Evolutionary conservation across 2,888 invertebrate species (phyloP).

Genomic region (Disparrhopalites patrizii): DNA sequence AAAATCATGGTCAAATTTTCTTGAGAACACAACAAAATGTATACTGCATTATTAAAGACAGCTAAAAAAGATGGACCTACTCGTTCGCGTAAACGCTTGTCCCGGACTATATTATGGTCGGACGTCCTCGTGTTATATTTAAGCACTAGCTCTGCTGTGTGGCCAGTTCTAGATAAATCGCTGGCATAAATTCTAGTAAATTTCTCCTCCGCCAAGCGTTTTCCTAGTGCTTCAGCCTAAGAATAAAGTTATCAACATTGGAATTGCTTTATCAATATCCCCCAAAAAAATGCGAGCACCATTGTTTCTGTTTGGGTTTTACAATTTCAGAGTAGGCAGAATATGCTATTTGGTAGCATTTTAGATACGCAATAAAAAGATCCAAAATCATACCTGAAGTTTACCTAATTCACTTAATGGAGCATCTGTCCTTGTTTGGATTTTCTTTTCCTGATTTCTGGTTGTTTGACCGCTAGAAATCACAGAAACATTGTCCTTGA

Average conservation of each 20-base stretch:
- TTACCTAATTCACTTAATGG: constrained; percentile 20
- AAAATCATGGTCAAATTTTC: no score
- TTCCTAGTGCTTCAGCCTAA: constrained; percentile 19
- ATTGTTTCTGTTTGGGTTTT: no score
- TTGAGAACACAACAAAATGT: background rate
- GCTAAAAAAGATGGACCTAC: constrained; percentile 3
- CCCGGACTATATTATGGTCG: background rate
- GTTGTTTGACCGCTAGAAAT: constrained; percentile 27
- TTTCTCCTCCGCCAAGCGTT: constrained; percentile 12
- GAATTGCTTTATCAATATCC: no score
- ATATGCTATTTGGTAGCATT: no score
- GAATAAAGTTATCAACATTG: no score
- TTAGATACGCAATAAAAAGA: no score
- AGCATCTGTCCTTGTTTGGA: constrained; percentile 28
- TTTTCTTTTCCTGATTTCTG: constrained; percentile 23
- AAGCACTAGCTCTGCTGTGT: constrained; percentile 22
- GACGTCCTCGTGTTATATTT: constrained; percentile 18
- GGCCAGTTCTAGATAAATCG: constrained; percentile 14
- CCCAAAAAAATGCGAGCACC: no score
- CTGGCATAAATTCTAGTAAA: constrained; percentile 23
- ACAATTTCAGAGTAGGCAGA: no score
- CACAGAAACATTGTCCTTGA: no score
- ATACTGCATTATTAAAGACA: background rate
- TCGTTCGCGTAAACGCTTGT: constrained; percentile 25
- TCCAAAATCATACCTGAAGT: constrained; percentile 23